phyloP scores from a whole-genome alignment of 2,113 vertebrate species.

The Tenrec ecaudatus region DNA sequence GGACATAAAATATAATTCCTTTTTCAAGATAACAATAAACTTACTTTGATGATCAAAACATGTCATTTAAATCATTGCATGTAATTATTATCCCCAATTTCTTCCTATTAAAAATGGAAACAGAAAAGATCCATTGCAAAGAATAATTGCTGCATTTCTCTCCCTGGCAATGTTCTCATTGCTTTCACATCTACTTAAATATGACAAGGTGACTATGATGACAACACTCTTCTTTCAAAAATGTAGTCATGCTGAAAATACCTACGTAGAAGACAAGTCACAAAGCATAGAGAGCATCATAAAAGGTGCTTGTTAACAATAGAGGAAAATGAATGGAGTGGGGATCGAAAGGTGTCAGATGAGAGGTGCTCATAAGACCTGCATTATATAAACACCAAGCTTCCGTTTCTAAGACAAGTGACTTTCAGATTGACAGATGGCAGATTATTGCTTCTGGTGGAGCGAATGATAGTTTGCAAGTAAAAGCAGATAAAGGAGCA shows the following conservation, averaged over 20 bases:
- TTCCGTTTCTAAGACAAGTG: slow-evolving; percentile 66
- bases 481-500: slow-evolving; percentile 78
- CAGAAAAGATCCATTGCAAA: background rate
- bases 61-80: background rate
- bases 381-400: slow-evolving; percentile 60
- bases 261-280: slow-evolving; percentile 67
- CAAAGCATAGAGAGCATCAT: slow-evolving; percentile 71
- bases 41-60: slow-evolving; percentile 17
- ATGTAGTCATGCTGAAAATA: slow-evolving; percentile 77
- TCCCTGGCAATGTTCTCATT: slow-evolving; percentile 7
- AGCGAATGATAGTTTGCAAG: slow-evolving; percentile 74
- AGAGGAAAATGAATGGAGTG: slow-evolving; percentile 65
- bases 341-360: slow-evolving; percentile 51
- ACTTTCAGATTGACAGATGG: slow-evolving; percentile 75
- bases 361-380: slow-evolving; percentile 60
- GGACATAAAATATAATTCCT: background rate
- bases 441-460: slow-evolving; percentile 70
- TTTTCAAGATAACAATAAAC: slow-evolving; percentile 27
- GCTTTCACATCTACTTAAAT: slow-evolving; percentile 60
- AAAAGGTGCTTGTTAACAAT: slow-evolving; percentile 74
- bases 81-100: background rate
- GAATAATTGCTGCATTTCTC: background rate
- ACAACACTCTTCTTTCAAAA: slow-evolving; percentile 68
- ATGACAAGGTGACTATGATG: slow-evolving; percentile 60
- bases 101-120: background rate